Percentiles rank a stretch among this genome's conserved stretches.
These are phyloP conservation scores for Procambarus virginalis DNA, from an alignment of 1,140 invertebrate genomes.

Conservation along the genomic window DNA sequence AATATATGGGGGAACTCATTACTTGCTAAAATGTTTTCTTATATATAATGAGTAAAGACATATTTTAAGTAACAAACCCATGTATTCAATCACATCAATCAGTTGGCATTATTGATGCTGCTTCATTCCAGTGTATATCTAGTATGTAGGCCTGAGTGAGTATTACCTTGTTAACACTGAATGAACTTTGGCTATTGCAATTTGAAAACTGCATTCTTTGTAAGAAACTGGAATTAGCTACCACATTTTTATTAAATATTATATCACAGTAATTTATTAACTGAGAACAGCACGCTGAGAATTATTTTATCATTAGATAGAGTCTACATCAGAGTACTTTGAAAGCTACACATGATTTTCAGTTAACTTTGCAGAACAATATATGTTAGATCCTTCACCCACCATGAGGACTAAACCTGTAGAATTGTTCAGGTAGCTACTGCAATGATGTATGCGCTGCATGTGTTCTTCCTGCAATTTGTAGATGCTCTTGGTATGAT, in stretches of 20 bases:
- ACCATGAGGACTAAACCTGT: slow-evolving; percentile 35
- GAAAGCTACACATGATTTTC: not conserved
- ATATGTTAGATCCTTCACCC: slow-evolving; percentile 50
- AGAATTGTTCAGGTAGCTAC: slow-evolving; percentile 59
- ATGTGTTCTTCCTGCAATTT: slow-evolving; percentile 52
- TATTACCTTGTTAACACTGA: not conserved
- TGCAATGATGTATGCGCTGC: slow-evolving; percentile 53
- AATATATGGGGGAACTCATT: not conserved
- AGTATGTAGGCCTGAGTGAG: not conserved
- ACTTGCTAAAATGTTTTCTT: not conserved
- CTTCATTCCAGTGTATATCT: not conserved
- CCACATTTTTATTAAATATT: slow-evolving; percentile 17
- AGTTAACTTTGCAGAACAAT: not conserved
- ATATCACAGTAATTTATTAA: slow-evolving; percentile 43
- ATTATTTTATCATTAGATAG: slow-evolving; percentile 23
- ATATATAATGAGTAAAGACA: not conserved
- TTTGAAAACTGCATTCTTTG: not conserved
- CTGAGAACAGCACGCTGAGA: slow-evolving; percentile 14
- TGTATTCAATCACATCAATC: not conserved
- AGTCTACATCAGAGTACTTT: not conserved
- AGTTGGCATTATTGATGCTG: not conserved
- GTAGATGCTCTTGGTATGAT: slow-evolving; percentile 61
- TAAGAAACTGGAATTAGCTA: slow-evolving; percentile 5
- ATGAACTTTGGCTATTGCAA: not conserved
- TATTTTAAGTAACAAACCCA: slow-evolving; percentile 1